Base-by-base conservation (phyloP, 2,797 vertebrate genomes). In the Gorsachius magnificus region DNA sequence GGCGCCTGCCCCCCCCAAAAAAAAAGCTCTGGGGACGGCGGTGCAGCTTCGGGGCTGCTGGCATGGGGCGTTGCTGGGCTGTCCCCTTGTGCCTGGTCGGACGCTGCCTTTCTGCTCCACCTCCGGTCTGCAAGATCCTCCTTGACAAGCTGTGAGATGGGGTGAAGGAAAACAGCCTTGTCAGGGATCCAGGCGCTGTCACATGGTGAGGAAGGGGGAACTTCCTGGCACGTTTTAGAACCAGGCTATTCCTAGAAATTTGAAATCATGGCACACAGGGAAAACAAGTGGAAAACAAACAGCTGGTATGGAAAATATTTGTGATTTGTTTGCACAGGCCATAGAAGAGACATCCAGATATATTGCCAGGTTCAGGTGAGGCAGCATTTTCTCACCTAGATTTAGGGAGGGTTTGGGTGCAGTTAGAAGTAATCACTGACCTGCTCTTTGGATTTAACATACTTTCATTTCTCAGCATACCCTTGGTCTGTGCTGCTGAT, bases 51-150 rank as follows among this genome's bases (percentile, higher is more conserved):
- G 6, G 58, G 31, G 46, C 9, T 29, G 2, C 48, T 6, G 48
- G 1, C 53, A 19, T 0, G 0, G 31, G 18, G 25, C 2, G 0
- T 43, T 57, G 43, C 3, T 14, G 28, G 46, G 45, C 7, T 24
- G 36, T n/a, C 33, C 58, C 80, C 36, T 21, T 22, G 21, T 48
- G 45, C 61, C 69, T 5, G 63, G 76, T 33, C 80, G 26, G 82
- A 71, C 64, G 79, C 51, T 57, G 60, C 69, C 70, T 48, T 48
- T 25, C 43, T 60, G 77, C 76, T 41, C 43, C 72, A 24, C 38
- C 69, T 9, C 43, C 9, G 95, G 20, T 63, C 65, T 56, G 2
- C 5, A 56, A 66, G 88, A 29, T 48, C 68, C 50, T 87, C 74
- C 82, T 4, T 64, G 89, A 48, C 89, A 74, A 5, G 3, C 79